Conservation (phyloP, 2,797 vertebrate species). For the Sebastolobus altivelis region DNA sequence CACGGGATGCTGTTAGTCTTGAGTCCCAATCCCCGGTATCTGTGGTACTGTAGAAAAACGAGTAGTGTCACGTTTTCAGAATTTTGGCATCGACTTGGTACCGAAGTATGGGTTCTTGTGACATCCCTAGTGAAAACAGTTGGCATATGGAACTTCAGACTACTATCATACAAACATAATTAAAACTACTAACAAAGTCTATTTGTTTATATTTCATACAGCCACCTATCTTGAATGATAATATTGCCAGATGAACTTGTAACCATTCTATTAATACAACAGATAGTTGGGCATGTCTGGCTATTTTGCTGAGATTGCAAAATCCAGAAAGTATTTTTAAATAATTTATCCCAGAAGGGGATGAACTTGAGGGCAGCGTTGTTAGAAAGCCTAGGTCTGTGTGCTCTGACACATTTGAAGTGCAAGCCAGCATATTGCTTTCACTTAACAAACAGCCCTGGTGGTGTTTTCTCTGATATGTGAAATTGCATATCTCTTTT, state of each 20-base stretch:
- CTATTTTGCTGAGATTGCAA: slow-evolving; percentile 7
- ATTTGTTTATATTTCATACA: neutral
- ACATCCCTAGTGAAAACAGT: neutral
- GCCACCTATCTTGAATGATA: neutral
- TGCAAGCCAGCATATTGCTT: slow-evolving; percentile 62
- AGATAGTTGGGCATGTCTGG: neutral
- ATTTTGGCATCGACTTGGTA: too few species aligned
- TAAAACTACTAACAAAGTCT: neutral
- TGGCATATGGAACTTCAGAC: neutral
- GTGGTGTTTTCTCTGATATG: slow-evolving; percentile 64
- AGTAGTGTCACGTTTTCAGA: too few species aligned
- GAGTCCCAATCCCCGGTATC: too few species aligned
- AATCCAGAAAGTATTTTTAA: slow-evolving; percentile 12
- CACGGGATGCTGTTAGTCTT: too few species aligned
- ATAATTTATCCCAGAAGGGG: slow-evolving; percentile 15
- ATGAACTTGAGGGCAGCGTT: slow-evolving; percentile 5
- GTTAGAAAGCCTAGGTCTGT: slow-evolving; percentile 27
- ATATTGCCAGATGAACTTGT: neutral
- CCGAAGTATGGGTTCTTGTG: too few species aligned
- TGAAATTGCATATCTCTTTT: slow-evolving; percentile 67
- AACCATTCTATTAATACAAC: neutral
- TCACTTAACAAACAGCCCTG: slow-evolving; percentile 53
- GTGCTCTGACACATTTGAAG: slow-evolving; percentile 50
- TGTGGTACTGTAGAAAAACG: too few species aligned
- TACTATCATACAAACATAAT: neutral